A percentile compares a stretch with the other conserved stretches of the same genome.
Evolutionary conservation across 2,888 invertebrate genomes (phyloP).

Genomic region (Chrysolina americana): DNA sequence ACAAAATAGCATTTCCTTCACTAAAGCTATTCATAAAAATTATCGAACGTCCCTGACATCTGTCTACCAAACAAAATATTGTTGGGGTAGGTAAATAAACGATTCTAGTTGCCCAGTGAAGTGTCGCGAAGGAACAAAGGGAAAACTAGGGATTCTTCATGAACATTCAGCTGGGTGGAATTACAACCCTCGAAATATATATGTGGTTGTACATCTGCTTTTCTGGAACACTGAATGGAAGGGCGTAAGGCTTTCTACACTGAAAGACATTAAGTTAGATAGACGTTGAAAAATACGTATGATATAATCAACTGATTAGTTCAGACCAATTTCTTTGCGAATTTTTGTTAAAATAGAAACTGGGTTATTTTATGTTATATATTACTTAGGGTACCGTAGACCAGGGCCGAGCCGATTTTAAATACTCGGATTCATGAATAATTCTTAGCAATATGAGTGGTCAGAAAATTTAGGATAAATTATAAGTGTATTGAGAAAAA

Average conservation of each 20-base stretch:
- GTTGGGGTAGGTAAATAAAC: slow-evolving; percentile 46
- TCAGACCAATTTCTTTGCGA: no score
- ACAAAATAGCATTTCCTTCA: not conserved
- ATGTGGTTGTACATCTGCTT: slow-evolving; percentile 16
- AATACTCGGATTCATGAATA: no score
- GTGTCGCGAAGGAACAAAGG: not conserved
- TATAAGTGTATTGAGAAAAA: no score
- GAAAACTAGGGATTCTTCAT: not conserved
- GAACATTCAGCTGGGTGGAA: slow-evolving; percentile 16
- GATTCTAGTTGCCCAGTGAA: slow-evolving; percentile 26
- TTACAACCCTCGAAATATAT: slow-evolving; percentile 17
- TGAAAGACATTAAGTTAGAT: no score
- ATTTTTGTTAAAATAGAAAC: no score
- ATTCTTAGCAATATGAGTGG: no score
- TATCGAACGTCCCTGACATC: slow-evolving; percentile 40
- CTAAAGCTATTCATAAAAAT: slow-evolving; percentile 35
- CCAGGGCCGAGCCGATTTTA: no score
- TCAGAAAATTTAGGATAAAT: no score
- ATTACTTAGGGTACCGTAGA: no score
- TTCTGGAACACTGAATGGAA: slow-evolving; percentile 1
- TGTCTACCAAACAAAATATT: slow-evolving; percentile 42
- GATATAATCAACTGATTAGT: no score
- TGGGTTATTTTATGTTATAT: no score
- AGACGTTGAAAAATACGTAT: no score
- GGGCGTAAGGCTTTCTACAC: slow-evolving; percentile 7